phyloP scores from a whole-genome alignment of 2,113 vertebrate species.

The Pontoporia blainvillei region DNA sequence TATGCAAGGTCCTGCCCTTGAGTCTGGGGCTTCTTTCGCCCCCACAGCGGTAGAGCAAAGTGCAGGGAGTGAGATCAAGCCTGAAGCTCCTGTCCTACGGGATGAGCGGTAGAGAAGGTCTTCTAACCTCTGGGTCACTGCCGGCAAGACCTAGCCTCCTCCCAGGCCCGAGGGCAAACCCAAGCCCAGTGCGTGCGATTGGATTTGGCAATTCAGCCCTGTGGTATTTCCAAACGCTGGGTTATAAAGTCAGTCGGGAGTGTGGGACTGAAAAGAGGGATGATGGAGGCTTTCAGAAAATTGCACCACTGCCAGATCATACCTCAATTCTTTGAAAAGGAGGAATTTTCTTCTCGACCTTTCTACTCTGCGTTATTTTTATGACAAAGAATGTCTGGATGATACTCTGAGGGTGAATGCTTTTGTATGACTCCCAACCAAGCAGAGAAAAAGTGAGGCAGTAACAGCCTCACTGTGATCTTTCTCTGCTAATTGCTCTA shows the following conservation, averaged over 20 bases:
- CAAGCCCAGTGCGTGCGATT: background rate
- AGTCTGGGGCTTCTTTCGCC: background rate
- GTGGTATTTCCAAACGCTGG: background rate
- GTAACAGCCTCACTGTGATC: background rate
- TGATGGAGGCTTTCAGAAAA: background rate
- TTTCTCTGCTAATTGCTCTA: background rate
- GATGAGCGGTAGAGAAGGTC: background rate
- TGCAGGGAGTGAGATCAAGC: background rate
- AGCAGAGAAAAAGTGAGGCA: background rate
- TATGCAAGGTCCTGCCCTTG: background rate
- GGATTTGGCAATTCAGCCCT: background rate
- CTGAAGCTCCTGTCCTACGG: background rate
- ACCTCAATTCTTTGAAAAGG: background rate
- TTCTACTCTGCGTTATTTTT: background rate
- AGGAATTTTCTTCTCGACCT: background rate
- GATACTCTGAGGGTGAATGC: background rate
- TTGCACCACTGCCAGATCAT: background rate
- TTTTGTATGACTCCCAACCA: background rate
- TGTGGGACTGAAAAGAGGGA: background rate
- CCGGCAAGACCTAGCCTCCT: background rate
- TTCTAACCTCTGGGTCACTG: background rate
- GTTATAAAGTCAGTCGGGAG: rapidly evolving
- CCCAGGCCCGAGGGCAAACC: background rate
- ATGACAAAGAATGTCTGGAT: background rate
- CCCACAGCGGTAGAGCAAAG: background rate